Percentiles rank a stretch among this genome's conserved stretches.
These are phyloP conservation scores for Pantherophis alleghaniensis DNA, from an alignment of 2,797 vertebrate genomes.

Conservation along the genomic window DNA sequence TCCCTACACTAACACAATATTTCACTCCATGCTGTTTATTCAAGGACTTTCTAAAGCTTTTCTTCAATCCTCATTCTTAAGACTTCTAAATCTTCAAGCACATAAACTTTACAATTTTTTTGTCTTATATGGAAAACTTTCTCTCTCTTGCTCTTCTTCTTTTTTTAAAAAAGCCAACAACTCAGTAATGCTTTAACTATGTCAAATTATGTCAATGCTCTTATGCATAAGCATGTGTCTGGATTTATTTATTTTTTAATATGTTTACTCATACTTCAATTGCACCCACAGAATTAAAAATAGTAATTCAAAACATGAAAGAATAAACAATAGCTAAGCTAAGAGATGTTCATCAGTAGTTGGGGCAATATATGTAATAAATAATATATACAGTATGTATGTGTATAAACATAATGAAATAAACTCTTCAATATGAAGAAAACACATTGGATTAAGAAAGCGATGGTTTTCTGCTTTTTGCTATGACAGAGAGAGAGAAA, in stretches of 20 bases:
- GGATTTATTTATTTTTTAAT: conserved; percentile 9
- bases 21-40: conserved; percentile 6
- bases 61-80: background rate
- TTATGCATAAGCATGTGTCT: background rate
- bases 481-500: too few relatives aligned
- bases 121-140: conserved; percentile 27
- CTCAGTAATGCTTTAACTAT: conserved; percentile 19
- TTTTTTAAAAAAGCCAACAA: background rate
- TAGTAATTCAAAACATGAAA: background rate
- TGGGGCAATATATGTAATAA: background rate
- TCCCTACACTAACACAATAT: conserved; percentile 3
- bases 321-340: background rate
- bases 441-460: background rate
- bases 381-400: background rate
- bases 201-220: conserved; percentile 5
- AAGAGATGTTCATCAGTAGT: background rate
- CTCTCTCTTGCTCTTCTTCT: background rate
- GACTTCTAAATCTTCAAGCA: background rate
- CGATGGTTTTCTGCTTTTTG: background rate
- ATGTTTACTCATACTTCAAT: background rate
- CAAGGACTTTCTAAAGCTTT: background rate
- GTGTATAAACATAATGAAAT: background rate
- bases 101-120: background rate
- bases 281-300: background rate
- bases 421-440: background rate